Evolutionary conservation across 2,888 invertebrate genomes (phyloP).

Genomic region (Eilema griseolum): DNA sequence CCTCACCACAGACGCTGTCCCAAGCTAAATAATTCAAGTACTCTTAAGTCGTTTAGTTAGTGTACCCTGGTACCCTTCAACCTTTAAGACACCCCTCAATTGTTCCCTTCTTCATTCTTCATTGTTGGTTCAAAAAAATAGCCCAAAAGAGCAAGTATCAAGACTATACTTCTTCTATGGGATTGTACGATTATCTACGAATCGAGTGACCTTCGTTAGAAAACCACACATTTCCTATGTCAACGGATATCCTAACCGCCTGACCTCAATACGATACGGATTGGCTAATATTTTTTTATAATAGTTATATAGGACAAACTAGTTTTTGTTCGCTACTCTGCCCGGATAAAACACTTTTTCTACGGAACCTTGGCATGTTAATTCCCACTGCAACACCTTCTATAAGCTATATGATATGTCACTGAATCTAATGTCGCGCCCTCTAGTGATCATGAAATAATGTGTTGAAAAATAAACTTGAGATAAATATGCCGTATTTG

Average conservation of each 20-base stretch:
- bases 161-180: not conserved
- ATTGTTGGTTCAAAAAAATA: not conserved
- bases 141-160: not conserved
- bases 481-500: too few species aligned
- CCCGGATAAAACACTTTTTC: not conserved
- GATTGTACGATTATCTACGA: not conserved
- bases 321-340: not conserved
- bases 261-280: constrained; percentile 16
- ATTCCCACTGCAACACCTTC: too few species aligned
- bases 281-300: constrained; percentile 7
- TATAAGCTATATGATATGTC: too few species aligned
- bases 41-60: not conserved
- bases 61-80: not conserved
- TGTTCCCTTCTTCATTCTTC: not conserved
- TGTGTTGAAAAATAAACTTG: too few species aligned
- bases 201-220: constrained; percentile 16
- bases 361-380: too few species aligned
- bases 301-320: not conserved
- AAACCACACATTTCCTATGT: constrained; percentile 22
- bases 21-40: too few species aligned
- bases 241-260: constrained; percentile 18
- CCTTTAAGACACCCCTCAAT: not conserved
- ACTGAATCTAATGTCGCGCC: too few species aligned
- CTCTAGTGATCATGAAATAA: too few species aligned
- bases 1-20: too few species aligned